These are phyloP conservation scores for Catostomus latipinnis DNA, from an alignment of 2,797 vertebrate species.

Conservation along the genomic window DNA sequence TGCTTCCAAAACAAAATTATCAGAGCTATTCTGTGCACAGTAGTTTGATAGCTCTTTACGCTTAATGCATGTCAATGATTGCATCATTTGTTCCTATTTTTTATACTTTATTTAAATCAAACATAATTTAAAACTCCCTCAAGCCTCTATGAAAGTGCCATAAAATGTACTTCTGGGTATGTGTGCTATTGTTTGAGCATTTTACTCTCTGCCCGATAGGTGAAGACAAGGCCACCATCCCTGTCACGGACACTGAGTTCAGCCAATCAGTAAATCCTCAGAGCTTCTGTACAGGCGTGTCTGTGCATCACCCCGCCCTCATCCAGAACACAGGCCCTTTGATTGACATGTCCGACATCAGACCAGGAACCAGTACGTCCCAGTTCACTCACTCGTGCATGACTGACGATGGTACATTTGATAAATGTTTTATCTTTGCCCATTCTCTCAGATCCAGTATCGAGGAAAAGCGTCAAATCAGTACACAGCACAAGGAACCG, in stretches of 20 bases:
- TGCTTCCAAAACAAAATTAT: background rate
- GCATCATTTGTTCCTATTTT: background rate
- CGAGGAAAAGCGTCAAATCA: slow-evolving; percentile 95
- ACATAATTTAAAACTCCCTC: too few relatives aligned
- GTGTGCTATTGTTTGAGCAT: too few relatives aligned
- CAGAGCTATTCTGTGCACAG: background rate
- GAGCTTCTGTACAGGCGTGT: slow-evolving; percentile 97
- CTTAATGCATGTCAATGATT: background rate
- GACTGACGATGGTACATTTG: background rate
- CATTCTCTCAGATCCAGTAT: slow-evolving; percentile 86
- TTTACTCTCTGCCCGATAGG: slow-evolving; percentile 70
- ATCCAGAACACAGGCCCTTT: slow-evolving; percentile 97
- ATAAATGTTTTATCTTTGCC: background rate
- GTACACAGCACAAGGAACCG: slow-evolving; percentile 95
- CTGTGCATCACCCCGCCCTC: slow-evolving; percentile 94
- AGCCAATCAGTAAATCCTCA: slow-evolving; percentile 97
- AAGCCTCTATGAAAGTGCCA: too few relatives aligned
- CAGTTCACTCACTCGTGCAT: background rate
- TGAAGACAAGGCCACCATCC: slow-evolving; percentile 97
- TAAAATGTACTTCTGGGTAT: too few relatives aligned
- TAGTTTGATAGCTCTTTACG: background rate
- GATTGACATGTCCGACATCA: slow-evolving; percentile 99
- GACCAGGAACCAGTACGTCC: slow-evolving; percentile 95
- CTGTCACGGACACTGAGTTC: slow-evolving; percentile 95
- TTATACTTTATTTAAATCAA: too few relatives aligned